phyloP scores from a whole-genome alignment of 2,888 invertebrate species.

The Nephrocerus scutellatus region DNA sequence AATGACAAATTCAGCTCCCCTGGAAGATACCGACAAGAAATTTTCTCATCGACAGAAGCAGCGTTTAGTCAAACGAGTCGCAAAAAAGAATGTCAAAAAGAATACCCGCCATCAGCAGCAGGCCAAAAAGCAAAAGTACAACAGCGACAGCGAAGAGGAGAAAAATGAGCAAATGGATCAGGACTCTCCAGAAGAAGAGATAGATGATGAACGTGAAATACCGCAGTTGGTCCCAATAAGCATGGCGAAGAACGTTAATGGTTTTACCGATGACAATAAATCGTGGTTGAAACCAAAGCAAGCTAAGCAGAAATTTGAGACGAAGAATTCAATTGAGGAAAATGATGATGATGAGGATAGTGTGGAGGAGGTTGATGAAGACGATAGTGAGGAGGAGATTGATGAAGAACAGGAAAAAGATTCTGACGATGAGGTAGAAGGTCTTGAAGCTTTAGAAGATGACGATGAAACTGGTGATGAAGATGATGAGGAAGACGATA shows the following conservation, averaged over 20 bases:
- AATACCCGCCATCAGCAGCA: slow-evolving; percentile 18
- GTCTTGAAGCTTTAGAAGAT: slow-evolving; percentile 13
- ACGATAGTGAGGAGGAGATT: slow-evolving; percentile 29
- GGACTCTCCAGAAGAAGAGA: slow-evolving; percentile 22
- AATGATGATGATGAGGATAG: slow-evolving; percentile 31
- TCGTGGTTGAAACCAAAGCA: slow-evolving; percentile 61
- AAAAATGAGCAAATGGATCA: slow-evolving; percentile 26
- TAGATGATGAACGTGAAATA: slow-evolving; percentile 14
- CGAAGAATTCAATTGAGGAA: slow-evolving; percentile 27
- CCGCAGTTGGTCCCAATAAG: slow-evolving; percentile 17
- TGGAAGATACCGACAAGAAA: slow-evolving; percentile 51
- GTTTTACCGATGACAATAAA: slow-evolving; percentile 66
- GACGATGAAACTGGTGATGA: slow-evolving; percentile 15
- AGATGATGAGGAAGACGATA: slow-evolving; percentile 31
- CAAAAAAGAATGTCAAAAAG: slow-evolving; percentile 48
- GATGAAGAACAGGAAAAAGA: slow-evolving; percentile 36
- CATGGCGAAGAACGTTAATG: slow-evolving; percentile 35
- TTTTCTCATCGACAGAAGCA: slow-evolving; percentile 66
- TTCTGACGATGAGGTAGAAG: slow-evolving; percentile 18
- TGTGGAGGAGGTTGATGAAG: slow-evolving; percentile 30
- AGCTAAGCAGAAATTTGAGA: slow-evolving; percentile 30
- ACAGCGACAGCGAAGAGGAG: slow-evolving; percentile 37
- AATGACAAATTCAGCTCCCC: slow-evolving; percentile 41
- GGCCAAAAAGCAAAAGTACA: slow-evolving; percentile 32
- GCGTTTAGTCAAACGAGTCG: slow-evolving; percentile 55